Conservation (phyloP, 1,140 invertebrate species). For the Dendroctonus ponderosae region DNA sequence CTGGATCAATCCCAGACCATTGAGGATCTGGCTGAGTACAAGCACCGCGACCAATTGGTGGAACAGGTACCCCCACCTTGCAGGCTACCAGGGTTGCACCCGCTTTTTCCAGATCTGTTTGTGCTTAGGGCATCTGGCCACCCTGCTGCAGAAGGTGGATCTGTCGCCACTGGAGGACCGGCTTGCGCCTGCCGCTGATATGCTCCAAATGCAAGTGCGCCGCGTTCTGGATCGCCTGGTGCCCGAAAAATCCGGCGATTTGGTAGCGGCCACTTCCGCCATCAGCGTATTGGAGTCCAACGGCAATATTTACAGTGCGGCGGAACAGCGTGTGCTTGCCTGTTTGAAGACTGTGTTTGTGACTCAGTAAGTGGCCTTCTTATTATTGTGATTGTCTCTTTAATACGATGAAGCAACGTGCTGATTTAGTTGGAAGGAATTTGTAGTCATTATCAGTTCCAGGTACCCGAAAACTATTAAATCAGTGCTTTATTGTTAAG, state of each 20-base stretch:
- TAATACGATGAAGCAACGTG: too few species aligned
- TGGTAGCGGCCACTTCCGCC: constrained; percentile 32
- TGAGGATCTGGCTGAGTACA: constrained; percentile 77
- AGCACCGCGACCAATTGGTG: constrained; percentile 72
- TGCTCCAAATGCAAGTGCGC: constrained; percentile 39
- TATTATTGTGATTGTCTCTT: too few species aligned
- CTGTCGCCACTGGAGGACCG: constrained; percentile 32
- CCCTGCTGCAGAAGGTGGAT: constrained; percentile 40
- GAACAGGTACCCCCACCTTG: constrained; percentile 57
- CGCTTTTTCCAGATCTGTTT: constrained; percentile 43
- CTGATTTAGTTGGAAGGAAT: too few species aligned
- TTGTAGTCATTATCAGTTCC: too few species aligned
- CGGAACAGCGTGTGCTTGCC: too few species aligned
- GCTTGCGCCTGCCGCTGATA: constrained; percentile 36
- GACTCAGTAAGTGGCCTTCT: too few species aligned
- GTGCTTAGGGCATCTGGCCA: constrained; percentile 42
- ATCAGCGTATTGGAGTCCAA: too few species aligned
- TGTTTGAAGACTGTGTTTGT: too few species aligned
- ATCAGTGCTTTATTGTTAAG: too few species aligned
- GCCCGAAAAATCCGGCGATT: constrained; percentile 43
- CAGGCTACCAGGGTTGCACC: not conserved
- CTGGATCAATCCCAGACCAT: constrained; percentile 71
- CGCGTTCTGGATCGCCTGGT: constrained; percentile 42
- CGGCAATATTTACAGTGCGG: too few species aligned
- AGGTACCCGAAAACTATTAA: too few species aligned